These are phyloP conservation scores for Drosophila meridiana DNA, from an alignment of 2,888 invertebrate species.

Conservation along the genomic window DNA sequence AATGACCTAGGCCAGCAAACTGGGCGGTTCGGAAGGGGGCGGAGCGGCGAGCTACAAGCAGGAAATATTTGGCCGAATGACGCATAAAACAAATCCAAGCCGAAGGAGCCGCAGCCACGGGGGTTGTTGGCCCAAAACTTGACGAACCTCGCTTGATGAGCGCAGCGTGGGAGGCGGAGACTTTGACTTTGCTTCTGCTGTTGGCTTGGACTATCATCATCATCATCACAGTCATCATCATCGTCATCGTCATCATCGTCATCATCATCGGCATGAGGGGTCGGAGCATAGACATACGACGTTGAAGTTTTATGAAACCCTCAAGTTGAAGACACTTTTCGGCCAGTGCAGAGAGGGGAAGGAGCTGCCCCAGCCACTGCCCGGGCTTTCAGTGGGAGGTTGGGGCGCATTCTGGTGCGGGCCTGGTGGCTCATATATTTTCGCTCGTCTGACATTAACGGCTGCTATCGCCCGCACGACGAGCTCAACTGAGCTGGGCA, in stretches of 20 bases:
- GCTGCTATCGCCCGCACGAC: constrained; percentile 84
- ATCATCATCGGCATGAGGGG: constrained; percentile 12
- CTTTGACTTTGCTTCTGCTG: constrained; percentile 10
- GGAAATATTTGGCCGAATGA: constrained; percentile 75
- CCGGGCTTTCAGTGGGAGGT: background rate
- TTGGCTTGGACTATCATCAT: constrained; percentile 45
- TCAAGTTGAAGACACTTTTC: constrained; percentile 68
- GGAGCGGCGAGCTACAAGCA: constrained; percentile 24
- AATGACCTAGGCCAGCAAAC: constrained; percentile 69
- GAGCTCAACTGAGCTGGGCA: constrained; percentile 53
- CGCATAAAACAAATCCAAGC: constrained; percentile 76
- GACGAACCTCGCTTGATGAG: constrained; percentile 63
- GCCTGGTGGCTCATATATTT: constrained; percentile 83
- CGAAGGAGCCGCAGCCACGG: constrained; percentile 30
- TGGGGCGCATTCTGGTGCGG: constrained; percentile 9
- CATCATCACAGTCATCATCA: constrained; percentile 15
- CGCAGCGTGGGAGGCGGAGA: constrained; percentile 28
- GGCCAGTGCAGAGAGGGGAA: background rate
- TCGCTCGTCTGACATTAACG: constrained; percentile 85
- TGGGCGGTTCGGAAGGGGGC: constrained; percentile 18
- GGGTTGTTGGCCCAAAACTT: constrained; percentile 67
- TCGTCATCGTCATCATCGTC: constrained; percentile 9
- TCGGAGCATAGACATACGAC: constrained; percentile 54
- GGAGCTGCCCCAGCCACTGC: constrained; percentile 8
- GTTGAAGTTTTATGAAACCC: constrained; percentile 63